Conservation (phyloP, 2,113 vertebrate species). For the Aegypius monachus region DNA sequence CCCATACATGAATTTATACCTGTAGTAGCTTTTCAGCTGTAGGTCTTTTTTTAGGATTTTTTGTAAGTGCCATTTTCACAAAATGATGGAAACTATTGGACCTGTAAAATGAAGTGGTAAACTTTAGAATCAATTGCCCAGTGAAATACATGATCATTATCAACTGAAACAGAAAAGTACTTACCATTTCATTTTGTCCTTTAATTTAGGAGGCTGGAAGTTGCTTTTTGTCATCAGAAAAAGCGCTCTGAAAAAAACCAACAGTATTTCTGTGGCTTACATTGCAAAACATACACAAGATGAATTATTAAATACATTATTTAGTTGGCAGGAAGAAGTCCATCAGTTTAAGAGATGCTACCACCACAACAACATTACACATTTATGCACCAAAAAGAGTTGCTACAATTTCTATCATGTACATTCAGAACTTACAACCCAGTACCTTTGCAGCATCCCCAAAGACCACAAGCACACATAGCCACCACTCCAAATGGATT, state of each 20-base stretch:
- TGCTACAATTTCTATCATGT: not conserved
- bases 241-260: slow-evolving; percentile 82
- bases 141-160: not conserved
- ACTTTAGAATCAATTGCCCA: not conserved
- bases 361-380: not conserved
- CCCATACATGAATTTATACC: slow-evolving; percentile 70
- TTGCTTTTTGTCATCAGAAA: slow-evolving; percentile 99
- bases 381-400: not conserved
- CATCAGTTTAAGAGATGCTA: not conserved
- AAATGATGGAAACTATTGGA: slow-evolving; percentile 98
- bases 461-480: not conserved
- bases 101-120: slow-evolving; percentile 73
- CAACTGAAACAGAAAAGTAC: slow-evolving; percentile 18
- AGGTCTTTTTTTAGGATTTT: slow-evolving; percentile 96
- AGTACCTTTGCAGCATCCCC: not conserved
- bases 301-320: not conserved
- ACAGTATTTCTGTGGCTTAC: not conserved
- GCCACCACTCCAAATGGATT: not conserved
- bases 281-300: not conserved
- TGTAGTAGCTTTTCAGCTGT: slow-evolving; percentile 95
- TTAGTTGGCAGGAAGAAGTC: not conserved
- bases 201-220: slow-evolving; percentile 97
- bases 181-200: slow-evolving; percentile 97
- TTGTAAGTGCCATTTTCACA: slow-evolving; percentile 95
- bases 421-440: not conserved